These are phyloP conservation scores for Adelosebastes latens DNA, from an alignment of 2,797 vertebrate species.

Conservation along the genomic window DNA sequence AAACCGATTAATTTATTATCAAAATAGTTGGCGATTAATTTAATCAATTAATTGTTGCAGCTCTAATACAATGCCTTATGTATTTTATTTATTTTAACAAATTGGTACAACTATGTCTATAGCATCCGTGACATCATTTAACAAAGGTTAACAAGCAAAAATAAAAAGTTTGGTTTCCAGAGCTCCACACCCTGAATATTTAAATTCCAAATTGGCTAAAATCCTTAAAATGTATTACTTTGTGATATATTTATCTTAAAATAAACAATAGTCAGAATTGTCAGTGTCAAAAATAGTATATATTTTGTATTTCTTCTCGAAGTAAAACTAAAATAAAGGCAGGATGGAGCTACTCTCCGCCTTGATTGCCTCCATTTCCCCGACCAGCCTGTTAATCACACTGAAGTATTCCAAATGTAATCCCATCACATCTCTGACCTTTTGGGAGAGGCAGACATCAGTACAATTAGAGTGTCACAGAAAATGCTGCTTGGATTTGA, in stretches of 20 bases:
- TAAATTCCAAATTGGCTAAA: not conserved
- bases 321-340: not conserved
- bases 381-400: conserved; percentile 79
- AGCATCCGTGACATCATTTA: not conserved
- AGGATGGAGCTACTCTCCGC: conserved; percentile 52
- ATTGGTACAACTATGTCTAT: not conserved
- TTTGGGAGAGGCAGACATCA: conserved; percentile 83
- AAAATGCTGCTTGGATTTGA: conserved; percentile 83
- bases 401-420: conserved; percentile 87
- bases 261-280: not conserved
- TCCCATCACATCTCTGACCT: conserved; percentile 85
- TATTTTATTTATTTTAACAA: not conserved
- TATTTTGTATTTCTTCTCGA: not conserved
- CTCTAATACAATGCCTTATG: not conserved
- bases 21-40: too few relatives aligned
- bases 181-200: not conserved
- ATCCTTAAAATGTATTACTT: not conserved
- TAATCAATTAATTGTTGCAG: too few relatives aligned
- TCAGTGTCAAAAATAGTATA: not conserved
- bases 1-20: too few relatives aligned
- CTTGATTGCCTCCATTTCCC: conserved; percentile 61
- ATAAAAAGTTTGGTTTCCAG: not conserved
- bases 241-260: not conserved
- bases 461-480: conserved; percentile 87
- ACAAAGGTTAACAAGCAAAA: not conserved